These are phyloP conservation scores for Rafetus swinhoei DNA, from an alignment of 2,113 vertebrate genomes.

Conservation along the genomic window DNA sequence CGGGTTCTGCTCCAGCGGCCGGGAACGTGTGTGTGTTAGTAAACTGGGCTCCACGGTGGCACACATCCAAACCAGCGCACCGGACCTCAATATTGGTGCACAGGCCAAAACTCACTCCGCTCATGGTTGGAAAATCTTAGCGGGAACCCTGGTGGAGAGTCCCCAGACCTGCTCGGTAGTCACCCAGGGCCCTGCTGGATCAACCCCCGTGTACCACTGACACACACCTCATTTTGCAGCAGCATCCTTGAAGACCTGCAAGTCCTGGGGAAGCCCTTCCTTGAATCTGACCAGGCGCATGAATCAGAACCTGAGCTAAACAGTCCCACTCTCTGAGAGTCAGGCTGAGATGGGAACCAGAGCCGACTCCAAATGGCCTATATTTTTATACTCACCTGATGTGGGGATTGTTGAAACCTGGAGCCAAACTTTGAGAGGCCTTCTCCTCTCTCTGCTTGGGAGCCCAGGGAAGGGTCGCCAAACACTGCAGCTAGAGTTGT, in stretches of 20 bases:
- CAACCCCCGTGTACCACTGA: neutral
- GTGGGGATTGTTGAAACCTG: neutral
- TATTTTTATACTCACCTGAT: neutral
- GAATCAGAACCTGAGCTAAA: neutral
- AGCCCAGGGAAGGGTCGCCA: neutral
- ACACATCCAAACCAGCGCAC: too few species aligned
- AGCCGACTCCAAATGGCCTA: neutral
- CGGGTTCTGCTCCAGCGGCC: too few species aligned
- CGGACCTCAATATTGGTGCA: too few species aligned
- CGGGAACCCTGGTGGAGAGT: too few species aligned
- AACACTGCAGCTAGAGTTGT: neutral
- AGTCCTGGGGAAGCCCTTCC: neutral
- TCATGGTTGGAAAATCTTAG: too few species aligned
- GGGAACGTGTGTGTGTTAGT: too few species aligned
- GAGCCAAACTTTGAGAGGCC: neutral
- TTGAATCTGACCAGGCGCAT: neutral
- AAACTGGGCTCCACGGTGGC: too few species aligned
- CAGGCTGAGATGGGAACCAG: neutral
- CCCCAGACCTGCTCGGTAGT: too few species aligned
- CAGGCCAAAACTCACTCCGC: too few species aligned
- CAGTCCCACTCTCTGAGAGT: neutral
- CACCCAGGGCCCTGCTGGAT: too few species aligned
- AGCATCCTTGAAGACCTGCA: neutral
- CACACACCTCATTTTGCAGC: neutral
- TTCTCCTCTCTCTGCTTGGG: neutral